Evolutionary conservation across 2,113 vertebrate species (phyloP).

Genomic region (Sminthopsis crassicaudata): DNA sequence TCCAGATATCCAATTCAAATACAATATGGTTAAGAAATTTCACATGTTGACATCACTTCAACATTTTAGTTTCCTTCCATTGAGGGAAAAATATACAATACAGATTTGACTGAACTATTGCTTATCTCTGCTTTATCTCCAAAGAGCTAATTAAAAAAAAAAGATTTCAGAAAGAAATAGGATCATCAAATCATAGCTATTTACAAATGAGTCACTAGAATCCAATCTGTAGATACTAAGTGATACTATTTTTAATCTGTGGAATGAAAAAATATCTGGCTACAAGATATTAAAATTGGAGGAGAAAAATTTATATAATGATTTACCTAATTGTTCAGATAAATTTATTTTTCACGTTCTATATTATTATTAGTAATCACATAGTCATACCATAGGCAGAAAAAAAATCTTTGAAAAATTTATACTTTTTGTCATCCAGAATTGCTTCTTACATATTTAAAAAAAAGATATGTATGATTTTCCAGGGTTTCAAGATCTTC

Average conservation of each 20-base stretch:
- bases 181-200: slow-evolving; percentile 39
- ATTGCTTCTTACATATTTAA: slow-evolving; percentile 35
- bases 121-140: neutral
- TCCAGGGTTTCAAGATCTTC: slow-evolving; percentile 50
- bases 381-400: slow-evolving; percentile 50
- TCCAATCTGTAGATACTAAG: neutral
- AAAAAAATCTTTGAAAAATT: neutral
- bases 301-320: slow-evolving; percentile 22
- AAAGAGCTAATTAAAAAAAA: slow-evolving; percentile 41
- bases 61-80: slow-evolving; percentile 34
- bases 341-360: neutral
- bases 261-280: neutral
- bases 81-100: neutral
- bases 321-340: slow-evolving; percentile 32
- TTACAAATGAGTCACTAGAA: neutral
- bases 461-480: slow-evolving; percentile 3
- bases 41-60: neutral
- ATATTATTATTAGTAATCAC: neutral
- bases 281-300: slow-evolving; percentile 47
- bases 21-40: slow-evolving; percentile 33
- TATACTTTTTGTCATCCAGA: slow-evolving; percentile 23
- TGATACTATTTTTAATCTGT: slow-evolving; percentile 48
- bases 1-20: slow-evolving; percentile 29
- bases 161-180: slow-evolving; percentile 37
- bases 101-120: neutral